phyloP scores from a whole-genome alignment of 2,113 vertebrate species.

The Vulpes lagopus region DNA sequence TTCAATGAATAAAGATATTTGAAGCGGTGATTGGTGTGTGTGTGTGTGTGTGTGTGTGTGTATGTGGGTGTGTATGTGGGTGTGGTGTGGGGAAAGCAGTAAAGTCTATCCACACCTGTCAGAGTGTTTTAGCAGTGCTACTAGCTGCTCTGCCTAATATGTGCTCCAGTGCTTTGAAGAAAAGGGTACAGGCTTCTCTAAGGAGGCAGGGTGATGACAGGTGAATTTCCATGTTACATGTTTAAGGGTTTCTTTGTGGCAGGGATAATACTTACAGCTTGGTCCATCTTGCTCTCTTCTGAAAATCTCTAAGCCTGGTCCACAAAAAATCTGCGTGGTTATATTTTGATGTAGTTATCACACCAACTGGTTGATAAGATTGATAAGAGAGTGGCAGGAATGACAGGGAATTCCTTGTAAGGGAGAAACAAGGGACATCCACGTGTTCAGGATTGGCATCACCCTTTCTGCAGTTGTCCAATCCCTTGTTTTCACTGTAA shows the following conservation, averaged over 20 bases:
- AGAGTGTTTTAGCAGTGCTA: conserved; percentile 25
- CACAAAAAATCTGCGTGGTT: not conserved
- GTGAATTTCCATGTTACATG: conserved; percentile 50
- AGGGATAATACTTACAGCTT: not conserved
- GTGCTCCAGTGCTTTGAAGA: conserved; percentile 25
- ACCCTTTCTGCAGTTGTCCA: not conserved
- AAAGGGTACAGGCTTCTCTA: not conserved
- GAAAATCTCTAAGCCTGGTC: conserved; percentile 13
- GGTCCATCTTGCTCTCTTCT: conserved; percentile 21
- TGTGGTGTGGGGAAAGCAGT: not conserved
- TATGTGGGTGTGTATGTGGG: not conserved
- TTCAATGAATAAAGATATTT: conserved; percentile 39
- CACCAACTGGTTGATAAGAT: not conserved
- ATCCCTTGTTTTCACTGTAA: not conserved
- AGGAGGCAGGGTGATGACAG: conserved; percentile 24
- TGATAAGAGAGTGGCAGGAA: not conserved
- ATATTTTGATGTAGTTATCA: conserved; percentile 31
- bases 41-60: not conserved
- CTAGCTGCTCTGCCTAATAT: conserved; percentile 32
- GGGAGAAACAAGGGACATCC: not conserved
- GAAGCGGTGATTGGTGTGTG: not conserved
- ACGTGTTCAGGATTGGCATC: not conserved
- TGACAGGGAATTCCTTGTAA: not conserved
- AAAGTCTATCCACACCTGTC: conserved; percentile 34
- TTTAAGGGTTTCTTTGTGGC: conserved; percentile 16